These are phyloP conservation scores for Xiphophorus hellerii DNA, from an alignment of 2,113 vertebrate genomes.

Conservation along the genomic window DNA sequence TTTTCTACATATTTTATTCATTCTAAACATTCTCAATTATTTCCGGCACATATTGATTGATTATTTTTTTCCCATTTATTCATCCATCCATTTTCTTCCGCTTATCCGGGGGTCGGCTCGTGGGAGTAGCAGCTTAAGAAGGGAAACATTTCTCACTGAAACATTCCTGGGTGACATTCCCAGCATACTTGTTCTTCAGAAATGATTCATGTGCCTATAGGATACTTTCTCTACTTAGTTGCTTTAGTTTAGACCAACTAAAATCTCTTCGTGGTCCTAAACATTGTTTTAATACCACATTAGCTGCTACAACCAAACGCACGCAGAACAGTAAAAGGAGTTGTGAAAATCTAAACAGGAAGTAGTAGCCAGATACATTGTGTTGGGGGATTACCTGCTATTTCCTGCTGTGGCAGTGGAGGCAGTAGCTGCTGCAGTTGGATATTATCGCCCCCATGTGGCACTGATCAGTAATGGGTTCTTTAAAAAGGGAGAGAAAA, in stretches of 20 bases:
- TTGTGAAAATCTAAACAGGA: neutral
- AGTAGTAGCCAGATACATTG: too few relatives aligned
- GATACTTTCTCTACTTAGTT: neutral
- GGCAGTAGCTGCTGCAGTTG: neutral
- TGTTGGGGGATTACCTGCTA: too few relatives aligned
- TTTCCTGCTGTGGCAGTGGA: neutral
- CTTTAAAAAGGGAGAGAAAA: neutral
- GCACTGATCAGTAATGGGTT: neutral
- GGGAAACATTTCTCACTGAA: neutral
- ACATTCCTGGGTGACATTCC: neutral
- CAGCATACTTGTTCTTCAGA: too few relatives aligned
- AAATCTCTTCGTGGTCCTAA: neutral
- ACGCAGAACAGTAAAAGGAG: neutral
- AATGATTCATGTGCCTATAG: too few relatives aligned
- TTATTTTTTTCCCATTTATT: too few relatives aligned
- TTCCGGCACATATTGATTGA: too few relatives aligned
- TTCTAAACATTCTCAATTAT: too few relatives aligned
- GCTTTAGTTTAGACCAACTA: too few relatives aligned
- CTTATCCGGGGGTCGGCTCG: too few relatives aligned
- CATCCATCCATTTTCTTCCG: too few relatives aligned
- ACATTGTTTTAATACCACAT: neutral
- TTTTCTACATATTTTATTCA: too few relatives aligned
- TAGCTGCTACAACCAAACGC: neutral
- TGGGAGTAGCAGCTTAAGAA: too few relatives aligned
- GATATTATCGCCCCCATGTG: slow-evolving; percentile 3